Base-by-base conservation (phyloP, 2,113 vertebrate species). In the Toxostoma redivivum region DNA sequence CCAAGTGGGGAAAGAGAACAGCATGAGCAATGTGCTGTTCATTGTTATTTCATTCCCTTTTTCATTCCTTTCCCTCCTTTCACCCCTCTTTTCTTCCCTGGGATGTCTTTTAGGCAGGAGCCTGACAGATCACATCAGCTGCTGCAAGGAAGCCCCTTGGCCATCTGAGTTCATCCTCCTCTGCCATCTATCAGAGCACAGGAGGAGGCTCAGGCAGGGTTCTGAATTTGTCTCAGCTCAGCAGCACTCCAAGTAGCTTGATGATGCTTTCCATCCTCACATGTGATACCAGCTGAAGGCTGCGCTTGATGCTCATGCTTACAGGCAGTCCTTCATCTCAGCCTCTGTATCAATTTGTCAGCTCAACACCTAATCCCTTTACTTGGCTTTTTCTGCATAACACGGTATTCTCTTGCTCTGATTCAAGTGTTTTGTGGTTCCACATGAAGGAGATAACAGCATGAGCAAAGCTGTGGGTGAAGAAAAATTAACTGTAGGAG, bases 141-240 rank as follows among this genome's bases (percentile, higher is more conserved):
- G 90, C 96, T 94, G 54, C 90, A 80, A 77, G 95, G 96, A 83
- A 94, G 76, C 88, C 96, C 93, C 51, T 66, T 72, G 92, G 93
- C 87, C 67, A 77, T 96, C 76, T 19, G 57, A 64, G 54, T 86
- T 90, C 69, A 57, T 88, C 67, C n/a, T 90, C 37, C 72, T 87
- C 79, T 45, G 6, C 42, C 0, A 1, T 45, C 71, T 77, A 38
- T 72, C 61, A 70, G 62, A 79, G 70, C 76, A 57, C 2, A 37
- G 84, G 24, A 69, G 72, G 45, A 80, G 51, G 56, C 71, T 78
- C 47, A 22, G 73, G 74, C 64, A 92, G 64, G 35, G 35, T 47
- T 84, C 81, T 81, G 94, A 88, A 80, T 47, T 71, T 0, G 0
- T n/a, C 70, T 82, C 70, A 62, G 16, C 64, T 74, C 72, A 80